Evolutionary conservation across 2,113 vertebrate genomes (phyloP).

Genomic region (Stegastes partitus): DNA sequence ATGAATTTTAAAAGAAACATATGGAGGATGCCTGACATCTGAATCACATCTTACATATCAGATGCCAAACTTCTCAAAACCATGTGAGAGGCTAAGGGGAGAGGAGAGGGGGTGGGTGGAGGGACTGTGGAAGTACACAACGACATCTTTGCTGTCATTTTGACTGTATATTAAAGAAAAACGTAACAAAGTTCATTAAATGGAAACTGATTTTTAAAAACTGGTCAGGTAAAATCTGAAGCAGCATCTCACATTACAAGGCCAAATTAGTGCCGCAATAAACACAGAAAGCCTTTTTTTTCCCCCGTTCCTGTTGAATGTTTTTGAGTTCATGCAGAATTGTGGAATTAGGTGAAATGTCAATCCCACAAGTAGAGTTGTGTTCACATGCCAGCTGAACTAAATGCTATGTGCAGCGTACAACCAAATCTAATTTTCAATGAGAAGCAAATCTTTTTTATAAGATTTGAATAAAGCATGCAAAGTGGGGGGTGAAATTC

Average conservation of each 20-base stretch:
- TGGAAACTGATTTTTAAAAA: not conserved
- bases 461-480: no score
- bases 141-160: not conserved
- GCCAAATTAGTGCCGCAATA: not conserved
- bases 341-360: no score
- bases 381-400: not conserved
- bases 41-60: conserved; percentile 37
- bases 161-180: no score
- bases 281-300: no score
- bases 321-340: no score
- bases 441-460: no score
- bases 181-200: not conserved
- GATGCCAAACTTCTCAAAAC: conserved; percentile 11
- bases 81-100: conserved; percentile 10
- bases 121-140: not conserved
- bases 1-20: conserved; percentile 39
- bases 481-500: no score
- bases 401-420: no score
- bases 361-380: no score
- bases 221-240: not conserved
- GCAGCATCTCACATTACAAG: not conserved
- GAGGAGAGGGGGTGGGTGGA: not conserved
- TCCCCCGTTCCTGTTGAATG: no score
- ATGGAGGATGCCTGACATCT: conserved; percentile 39
- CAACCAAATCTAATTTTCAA: no score